Conservation (phyloP, 1,140 invertebrate genomes). For the Bathynomus jamesi region DNA sequence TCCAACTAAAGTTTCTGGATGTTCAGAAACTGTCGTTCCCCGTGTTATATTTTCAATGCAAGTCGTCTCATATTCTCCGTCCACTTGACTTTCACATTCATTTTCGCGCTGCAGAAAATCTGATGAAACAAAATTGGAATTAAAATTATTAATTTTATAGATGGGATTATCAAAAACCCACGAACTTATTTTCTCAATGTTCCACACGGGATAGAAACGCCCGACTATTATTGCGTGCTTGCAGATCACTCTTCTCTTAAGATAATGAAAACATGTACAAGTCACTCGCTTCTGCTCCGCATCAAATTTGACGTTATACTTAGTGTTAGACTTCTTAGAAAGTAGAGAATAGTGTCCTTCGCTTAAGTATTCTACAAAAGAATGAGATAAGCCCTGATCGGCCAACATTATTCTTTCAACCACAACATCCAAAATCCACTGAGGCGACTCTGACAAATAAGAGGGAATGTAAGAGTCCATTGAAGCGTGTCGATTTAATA, state of each 20-base stretch:
- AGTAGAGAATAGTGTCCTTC: neutral
- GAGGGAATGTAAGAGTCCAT: neutral
- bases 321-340: neutral
- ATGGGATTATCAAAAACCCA: neutral
- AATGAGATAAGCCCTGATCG: neutral
- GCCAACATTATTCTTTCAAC: neutral
- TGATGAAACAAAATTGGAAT: too few relatives aligned
- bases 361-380: neutral
- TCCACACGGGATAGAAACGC: neutral
- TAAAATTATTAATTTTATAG: neutral
- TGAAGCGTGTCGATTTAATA: neutral
- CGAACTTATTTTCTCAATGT: neutral
- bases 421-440: neutral
- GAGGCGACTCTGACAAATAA: neutral
- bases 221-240: neutral
- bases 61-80: too few relatives aligned
- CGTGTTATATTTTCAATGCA: too few relatives aligned
- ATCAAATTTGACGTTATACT: neutral
- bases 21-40: too few relatives aligned
- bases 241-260: neutral
- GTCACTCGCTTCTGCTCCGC: neutral
- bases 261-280: neutral
- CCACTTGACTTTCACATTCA: too few relatives aligned
- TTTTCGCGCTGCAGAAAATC: too few relatives aligned
- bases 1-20: too few relatives aligned